These are phyloP conservation scores for Lutraria lutraria DNA, from an alignment of 2,888 invertebrate species.

Conservation along the genomic window DNA sequence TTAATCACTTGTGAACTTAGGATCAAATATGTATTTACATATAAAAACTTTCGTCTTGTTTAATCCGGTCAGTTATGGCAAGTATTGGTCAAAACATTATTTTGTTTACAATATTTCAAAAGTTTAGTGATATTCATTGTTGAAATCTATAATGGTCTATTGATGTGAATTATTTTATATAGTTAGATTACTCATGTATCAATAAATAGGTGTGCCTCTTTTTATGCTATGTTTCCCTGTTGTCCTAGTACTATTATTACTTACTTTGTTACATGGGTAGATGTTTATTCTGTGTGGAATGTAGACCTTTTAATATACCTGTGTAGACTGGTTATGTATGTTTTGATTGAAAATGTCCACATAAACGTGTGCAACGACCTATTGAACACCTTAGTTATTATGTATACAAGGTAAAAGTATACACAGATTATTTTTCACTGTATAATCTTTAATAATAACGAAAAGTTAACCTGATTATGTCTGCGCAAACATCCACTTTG, in stretches of 20 bases:
- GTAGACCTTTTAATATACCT: neutral
- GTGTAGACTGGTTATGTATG: neutral
- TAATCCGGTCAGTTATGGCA: neutral
- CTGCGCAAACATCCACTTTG: neutral
- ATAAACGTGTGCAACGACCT: neutral
- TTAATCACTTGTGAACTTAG: neutral
- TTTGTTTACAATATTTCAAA: too few species aligned
- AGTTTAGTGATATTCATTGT: too few species aligned
- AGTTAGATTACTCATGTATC: neutral
- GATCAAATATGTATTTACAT: neutral
- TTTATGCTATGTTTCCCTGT: neutral
- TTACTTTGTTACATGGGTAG: neutral
- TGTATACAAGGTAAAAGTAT: conserved; percentile 15
- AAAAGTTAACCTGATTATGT: conserved; percentile 13
- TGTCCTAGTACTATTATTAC: neutral
- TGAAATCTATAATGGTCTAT: too few species aligned
- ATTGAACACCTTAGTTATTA: conserved; percentile 20
- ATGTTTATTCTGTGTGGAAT: conserved; percentile 4
- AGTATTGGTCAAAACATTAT: too few species aligned
- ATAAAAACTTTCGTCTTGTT: neutral
- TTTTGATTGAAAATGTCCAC: neutral
- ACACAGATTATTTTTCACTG: conserved; percentile 1
- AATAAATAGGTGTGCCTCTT: neutral
- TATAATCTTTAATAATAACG: conserved; percentile 9
- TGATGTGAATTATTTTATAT: too few species aligned